Evolutionary conservation across 2,113 vertebrate species (phyloP), one percentile per base, ranked within the genome.

Genomic region (Chloebia gouldiae): DNA sequence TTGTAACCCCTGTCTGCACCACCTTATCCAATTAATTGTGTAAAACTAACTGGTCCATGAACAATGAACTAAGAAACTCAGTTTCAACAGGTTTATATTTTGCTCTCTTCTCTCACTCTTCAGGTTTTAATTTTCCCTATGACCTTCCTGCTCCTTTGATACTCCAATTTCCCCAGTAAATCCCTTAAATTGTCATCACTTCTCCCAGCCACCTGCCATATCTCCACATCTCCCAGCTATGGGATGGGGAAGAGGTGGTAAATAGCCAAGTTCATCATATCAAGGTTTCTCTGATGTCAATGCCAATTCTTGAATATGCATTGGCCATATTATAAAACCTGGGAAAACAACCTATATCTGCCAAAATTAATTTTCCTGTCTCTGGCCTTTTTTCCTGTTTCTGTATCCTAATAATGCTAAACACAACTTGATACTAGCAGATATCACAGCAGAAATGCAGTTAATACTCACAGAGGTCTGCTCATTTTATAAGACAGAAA

Each of bases 221-320:
- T n/a, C 31, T 78, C 83, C 35, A 35, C 0, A 0, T 30, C 25
- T 88, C 50, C 56, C 47, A 39, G 0, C 11, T 33, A 13, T 4
- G 11, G 79, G 47, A 42, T 42, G 31, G 39, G 33, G 39, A 75
- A 79, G 31, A 63, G 9, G 27, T 4, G 1, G 42, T 24, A 51
- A 14, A 54, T 7, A 75, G 49, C 63, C 40, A n/a, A 88, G 45
- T 37, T 88, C 16, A 24, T 24, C 2, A 1, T 44, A 54, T 9
- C 0, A 0, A 33, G 2, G 1, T 39, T 78, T 33, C 49, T 44
- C 35, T 59, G 10, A 59, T 12, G 19, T 60, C 63, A 69, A 0
- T 3, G 4, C n/a, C 3, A 50, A n/a, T 54, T 81, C 39, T 37
- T 35, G n/a, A 54, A 31, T 31, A 28, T 3, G 11, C 18, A 66